Evolutionary conservation across 2,113 vertebrate species (phyloP).

Genomic region (Archocentrus centrarchus): DNA sequence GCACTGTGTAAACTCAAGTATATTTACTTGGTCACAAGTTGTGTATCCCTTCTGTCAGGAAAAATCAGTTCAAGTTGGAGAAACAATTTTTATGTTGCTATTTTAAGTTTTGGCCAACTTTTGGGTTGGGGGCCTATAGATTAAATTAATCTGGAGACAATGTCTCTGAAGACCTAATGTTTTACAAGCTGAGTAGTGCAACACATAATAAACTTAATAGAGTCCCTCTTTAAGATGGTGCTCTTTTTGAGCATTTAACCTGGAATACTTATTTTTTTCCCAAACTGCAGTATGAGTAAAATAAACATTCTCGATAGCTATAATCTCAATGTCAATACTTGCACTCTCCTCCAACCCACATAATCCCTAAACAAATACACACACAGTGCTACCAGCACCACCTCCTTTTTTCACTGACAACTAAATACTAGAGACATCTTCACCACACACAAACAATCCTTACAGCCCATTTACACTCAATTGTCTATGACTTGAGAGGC

Average conservation of each 20-base stretch:
- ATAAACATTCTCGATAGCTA: not conserved
- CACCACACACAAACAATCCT: not conserved
- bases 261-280: not conserved
- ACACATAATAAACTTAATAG: not conserved
- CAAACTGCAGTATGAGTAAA: not conserved
- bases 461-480: not conserved
- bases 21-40: not conserved
- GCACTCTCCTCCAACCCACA: not conserved
- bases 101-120: not conserved
- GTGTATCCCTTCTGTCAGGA: not conserved
- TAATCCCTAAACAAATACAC: not conserved
- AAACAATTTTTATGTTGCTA: not conserved
- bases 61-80: not conserved
- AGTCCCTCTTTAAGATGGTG: not conserved
- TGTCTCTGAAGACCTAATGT: not conserved
- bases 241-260: not conserved
- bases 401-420: not conserved
- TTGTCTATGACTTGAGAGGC: slow-evolving; percentile 4
- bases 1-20: not conserved
- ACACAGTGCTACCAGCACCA: not conserved
- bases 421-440: not conserved
- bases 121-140: not conserved
- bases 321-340: slow-evolving; percentile 2
- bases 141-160: not conserved
- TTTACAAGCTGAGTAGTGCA: not conserved